These are phyloP conservation scores for Oceanodroma leucorhoa DNA, from an alignment of 2,797 vertebrate genomes.

Conservation along the genomic window DNA sequence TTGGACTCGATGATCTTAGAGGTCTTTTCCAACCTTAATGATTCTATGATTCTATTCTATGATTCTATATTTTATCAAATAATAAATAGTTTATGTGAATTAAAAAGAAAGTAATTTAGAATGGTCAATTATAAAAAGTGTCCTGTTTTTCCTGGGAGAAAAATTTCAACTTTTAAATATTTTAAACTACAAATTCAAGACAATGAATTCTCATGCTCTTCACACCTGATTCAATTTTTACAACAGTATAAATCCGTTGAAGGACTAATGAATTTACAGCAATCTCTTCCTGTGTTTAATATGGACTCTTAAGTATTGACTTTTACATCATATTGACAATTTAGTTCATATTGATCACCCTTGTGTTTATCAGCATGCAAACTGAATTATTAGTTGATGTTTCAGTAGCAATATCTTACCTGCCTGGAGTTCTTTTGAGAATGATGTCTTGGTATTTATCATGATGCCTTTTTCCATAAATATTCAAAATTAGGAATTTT, in stretches of 20 bases:
- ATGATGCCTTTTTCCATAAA: background rate
- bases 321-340: background rate
- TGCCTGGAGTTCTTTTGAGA: background rate
- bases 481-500: background rate
- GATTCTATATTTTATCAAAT: background rate
- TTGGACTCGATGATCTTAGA: too few species aligned
- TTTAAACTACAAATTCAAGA: background rate
- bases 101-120: background rate
- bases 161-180: background rate
- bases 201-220: background rate
- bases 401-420: background rate
- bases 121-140: too few species aligned
- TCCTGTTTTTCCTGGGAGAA: background rate
- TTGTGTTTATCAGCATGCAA: background rate
- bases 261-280: background rate
- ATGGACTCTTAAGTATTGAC: background rate
- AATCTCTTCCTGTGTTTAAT: background rate
- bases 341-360: background rate
- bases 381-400: background rate
- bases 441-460: background rate
- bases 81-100: background rate
- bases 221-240: background rate
- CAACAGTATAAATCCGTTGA: background rate
- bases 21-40: too few species aligned
- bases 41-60: too few species aligned